A percentile compares a stretch with the other conserved stretches of the same genome.
phyloP scores from a whole-genome alignment of 2,797 vertebrate genomes.

The Sarcophilus harrisii region DNA sequence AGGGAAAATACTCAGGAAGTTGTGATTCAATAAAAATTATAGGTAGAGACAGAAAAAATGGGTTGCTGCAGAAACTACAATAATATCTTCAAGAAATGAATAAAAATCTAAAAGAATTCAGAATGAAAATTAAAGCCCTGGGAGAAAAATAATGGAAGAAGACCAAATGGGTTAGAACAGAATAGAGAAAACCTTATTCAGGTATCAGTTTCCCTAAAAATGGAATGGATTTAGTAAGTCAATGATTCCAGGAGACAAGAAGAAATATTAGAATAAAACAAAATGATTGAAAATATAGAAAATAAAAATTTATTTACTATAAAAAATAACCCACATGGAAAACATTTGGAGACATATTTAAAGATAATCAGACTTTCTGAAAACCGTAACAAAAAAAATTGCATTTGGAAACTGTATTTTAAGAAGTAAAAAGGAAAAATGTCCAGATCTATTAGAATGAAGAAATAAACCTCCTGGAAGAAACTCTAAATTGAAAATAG shows the following conservation, averaged over 20 bases:
- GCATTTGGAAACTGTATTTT: not conserved
- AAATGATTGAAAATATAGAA: not conserved
- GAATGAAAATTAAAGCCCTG: not conserved
- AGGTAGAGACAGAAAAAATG: not conserved
- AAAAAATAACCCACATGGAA: not conserved
- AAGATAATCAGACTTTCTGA: not conserved
- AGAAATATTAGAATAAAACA: not conserved
- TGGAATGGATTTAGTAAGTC: not conserved
- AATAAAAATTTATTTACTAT: not conserved
- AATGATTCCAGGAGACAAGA: not conserved
- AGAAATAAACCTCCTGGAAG: not conserved
- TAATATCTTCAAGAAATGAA: not conserved
- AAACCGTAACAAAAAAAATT: not conserved
- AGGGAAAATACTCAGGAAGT: not conserved
- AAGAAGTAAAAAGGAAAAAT: not conserved
- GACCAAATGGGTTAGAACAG: not conserved
- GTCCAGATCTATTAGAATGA: not conserved
- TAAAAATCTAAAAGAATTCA: not conserved
- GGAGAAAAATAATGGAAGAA: not conserved
- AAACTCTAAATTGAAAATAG: not conserved
- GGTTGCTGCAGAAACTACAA: not conserved
- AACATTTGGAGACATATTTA: not conserved
- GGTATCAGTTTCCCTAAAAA: not conserved
- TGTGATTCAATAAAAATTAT: not conserved
- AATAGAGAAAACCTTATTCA: not conserved